These are phyloP conservation scores for Eudyptes chrysolophus DNA, from an alignment of 2,113 vertebrate species.

Conservation along the genomic window DNA sequence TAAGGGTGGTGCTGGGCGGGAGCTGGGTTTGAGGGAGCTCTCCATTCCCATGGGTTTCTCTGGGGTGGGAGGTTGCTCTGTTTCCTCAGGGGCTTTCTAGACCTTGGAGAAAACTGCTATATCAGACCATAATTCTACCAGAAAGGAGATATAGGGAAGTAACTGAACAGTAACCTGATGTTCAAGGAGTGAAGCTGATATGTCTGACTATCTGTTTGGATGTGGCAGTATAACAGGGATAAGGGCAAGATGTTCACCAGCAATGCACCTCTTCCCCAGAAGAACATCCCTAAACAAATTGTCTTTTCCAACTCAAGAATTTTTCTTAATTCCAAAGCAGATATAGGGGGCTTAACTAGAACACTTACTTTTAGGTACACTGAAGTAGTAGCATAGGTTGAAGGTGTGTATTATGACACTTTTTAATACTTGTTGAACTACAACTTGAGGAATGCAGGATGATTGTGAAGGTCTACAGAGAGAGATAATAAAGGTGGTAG, in stretches of 20 bases:
- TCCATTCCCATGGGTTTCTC: background rate
- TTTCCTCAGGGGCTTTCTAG: background rate
- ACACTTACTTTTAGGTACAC: background rate
- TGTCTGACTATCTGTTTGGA: background rate
- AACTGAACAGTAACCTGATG: background rate
- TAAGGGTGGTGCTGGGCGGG: background rate
- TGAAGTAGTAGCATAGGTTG: background rate
- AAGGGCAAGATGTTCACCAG: background rate
- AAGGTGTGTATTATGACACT: background rate
- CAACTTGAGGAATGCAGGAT: background rate
- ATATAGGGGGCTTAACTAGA: background rate
- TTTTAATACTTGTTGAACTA: background rate
- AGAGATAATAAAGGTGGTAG: background rate
- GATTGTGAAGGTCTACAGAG: background rate
- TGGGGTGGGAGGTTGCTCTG: background rate
- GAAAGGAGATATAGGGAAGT: background rate
- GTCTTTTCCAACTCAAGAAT: background rate
- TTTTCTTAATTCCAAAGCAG: background rate
- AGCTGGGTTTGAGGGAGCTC: background rate
- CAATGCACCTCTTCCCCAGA: background rate
- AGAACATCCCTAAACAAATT: background rate
- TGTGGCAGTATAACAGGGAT: background rate
- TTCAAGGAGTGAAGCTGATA: background rate
- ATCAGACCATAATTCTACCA: background rate
- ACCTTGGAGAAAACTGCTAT: background rate